These are phyloP conservation scores for Drosophila repletoides DNA, from an alignment of 1,140 invertebrate species.

Conservation along the genomic window DNA sequence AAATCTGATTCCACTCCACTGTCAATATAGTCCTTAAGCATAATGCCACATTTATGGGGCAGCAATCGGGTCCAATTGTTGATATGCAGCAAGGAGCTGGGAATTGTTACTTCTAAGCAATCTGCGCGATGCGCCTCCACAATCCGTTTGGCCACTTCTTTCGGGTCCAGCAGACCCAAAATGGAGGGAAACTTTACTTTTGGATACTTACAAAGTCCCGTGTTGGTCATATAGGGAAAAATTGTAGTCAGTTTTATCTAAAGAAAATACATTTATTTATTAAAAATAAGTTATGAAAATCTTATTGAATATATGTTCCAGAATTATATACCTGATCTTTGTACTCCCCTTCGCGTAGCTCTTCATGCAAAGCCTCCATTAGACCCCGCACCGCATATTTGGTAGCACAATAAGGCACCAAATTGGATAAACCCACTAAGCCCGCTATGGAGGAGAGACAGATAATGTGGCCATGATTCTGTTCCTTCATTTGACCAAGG, in stretches of 20 bases:
- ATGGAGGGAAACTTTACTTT: conserved; percentile 88
- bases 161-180: conserved; percentile 86
- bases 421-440: conserved; percentile 86
- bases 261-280: conserved; percentile 9
- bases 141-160: conserved; percentile 86
- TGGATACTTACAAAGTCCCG: conserved; percentile 91
- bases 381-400: conserved; percentile 91
- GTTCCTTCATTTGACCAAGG: conserved; percentile 88
- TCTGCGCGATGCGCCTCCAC: conserved; percentile 86
- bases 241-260: conserved; percentile 91
- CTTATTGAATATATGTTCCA: background rate
- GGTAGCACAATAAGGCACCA: conserved; percentile 91
- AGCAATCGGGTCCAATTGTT: conserved; percentile 82
- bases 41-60: conserved; percentile 81
- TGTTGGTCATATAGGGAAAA: conserved; percentile 92
- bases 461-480: conserved; percentile 91
- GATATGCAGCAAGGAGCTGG: conserved; percentile 81
- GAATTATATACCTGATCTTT: conserved; percentile 47
- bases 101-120: conserved; percentile 84
- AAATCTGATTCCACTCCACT: conserved; percentile 84
- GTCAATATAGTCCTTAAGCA: conserved; percentile 84
- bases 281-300: background rate
- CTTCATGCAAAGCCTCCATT: conserved; percentile 88
- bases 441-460: conserved; percentile 91
- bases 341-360: conserved; percentile 84